Percentiles rank a stretch among this genome's conserved stretches.
These are phyloP conservation scores for Platyrinchus mystaceus DNA, from an alignment of 2,797 vertebrate species.

Conservation along the genomic window DNA sequence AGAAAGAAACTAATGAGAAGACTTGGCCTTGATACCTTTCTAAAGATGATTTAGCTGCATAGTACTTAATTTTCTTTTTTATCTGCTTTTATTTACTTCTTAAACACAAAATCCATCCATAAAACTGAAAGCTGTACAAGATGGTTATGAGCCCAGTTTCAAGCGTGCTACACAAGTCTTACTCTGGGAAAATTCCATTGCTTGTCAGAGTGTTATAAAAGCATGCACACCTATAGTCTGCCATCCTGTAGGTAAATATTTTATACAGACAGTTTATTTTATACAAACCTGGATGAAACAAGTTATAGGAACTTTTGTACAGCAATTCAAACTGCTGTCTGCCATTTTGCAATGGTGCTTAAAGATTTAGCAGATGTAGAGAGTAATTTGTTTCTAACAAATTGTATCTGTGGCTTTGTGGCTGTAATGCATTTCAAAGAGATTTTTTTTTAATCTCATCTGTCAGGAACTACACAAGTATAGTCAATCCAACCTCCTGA, in stretches of 20 bases:
- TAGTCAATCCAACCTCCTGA: background rate
- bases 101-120: background rate
- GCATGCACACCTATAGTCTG: background rate
- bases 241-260: background rate
- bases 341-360: background rate
- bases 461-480: constrained; percentile 8
- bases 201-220: background rate
- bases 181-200: background rate
- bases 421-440: background rate
- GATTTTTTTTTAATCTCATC: background rate
- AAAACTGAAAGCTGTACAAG: background rate
- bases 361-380: constrained; percentile 3
- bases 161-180: background rate
- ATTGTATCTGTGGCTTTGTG: background rate
- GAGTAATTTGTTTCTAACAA: background rate
- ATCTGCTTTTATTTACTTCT: constrained; percentile 29
- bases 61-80: background rate
- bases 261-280: background rate
- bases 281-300: constrained; percentile 8
- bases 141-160: background rate
- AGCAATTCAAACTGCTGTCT: background rate
- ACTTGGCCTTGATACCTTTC: constrained; percentile 33
- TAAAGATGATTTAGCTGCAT: background rate
- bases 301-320: background rate
- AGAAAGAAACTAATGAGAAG: constrained; percentile 42